Conservation (phyloP, 2,113 vertebrate genomes). For the Sinocyclocheilus anophthalmus region DNA sequence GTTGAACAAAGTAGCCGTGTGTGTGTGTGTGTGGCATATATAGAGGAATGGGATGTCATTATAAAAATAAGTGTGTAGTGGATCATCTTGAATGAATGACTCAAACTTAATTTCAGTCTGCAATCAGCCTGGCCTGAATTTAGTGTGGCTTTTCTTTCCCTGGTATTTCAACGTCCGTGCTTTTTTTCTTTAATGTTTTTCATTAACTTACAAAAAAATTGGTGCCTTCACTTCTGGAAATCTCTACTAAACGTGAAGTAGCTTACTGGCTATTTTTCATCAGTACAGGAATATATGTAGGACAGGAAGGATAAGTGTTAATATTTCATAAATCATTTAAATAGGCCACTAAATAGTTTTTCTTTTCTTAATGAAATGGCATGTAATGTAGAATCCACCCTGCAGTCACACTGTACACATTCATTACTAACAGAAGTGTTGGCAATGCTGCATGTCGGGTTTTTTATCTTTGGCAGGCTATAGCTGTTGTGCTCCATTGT, state of each 20-base stretch:
- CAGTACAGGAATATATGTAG: neutral
- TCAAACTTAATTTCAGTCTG: neutral
- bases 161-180: neutral
- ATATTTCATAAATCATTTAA: neutral
- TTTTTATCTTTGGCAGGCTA: constrained; percentile 27
- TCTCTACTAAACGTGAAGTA: neutral
- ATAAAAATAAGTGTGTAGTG: neutral
- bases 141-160: neutral
- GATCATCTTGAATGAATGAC: neutral
- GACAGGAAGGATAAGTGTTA: neutral
- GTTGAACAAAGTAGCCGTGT: neutral
- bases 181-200: neutral
- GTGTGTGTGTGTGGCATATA: neutral
- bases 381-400: neutral
- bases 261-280: neutral
- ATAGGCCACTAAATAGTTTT: neutral
- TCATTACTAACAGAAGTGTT: constrained; percentile 8
- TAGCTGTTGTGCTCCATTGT: constrained; percentile 29
- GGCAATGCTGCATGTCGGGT: neutral
- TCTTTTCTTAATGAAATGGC: neutral
- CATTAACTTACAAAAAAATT: neutral
- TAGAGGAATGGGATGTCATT: neutral
- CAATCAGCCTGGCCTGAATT: neutral
- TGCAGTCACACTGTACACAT: neutral
- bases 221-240: neutral